Evolutionary conservation across 2,113 vertebrate species (phyloP).

Genomic region (Xenus cinereus): DNA sequence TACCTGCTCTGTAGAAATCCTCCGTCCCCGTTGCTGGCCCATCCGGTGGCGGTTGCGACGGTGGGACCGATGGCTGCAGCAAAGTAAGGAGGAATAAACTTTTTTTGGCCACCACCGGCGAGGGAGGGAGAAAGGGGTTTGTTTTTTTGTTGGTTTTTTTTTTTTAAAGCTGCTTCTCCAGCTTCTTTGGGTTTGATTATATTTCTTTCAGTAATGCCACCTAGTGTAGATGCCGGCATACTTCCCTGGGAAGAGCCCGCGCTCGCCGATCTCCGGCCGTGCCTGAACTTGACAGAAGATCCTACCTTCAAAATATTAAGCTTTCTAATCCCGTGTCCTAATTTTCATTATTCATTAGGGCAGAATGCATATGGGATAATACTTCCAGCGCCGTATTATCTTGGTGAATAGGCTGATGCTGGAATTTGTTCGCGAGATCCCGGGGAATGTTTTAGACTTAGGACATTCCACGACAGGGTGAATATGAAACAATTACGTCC

Average conservation of each 20-base stretch:
- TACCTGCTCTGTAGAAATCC: neutral
- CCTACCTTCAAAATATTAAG: constrained; percentile 41
- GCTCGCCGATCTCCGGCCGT: constrained; percentile 16
- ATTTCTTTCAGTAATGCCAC: constrained; percentile 58
- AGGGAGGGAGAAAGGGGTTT: neutral
- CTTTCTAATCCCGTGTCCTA: constrained; percentile 36
- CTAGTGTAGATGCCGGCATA: constrained; percentile 60
- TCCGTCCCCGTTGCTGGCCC: neutral
- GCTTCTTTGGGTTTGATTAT: neutral
- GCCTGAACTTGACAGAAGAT: constrained; percentile 36
- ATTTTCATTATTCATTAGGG: constrained; percentile 33
- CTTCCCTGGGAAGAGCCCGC: constrained; percentile 14
- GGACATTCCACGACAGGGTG: neutral
- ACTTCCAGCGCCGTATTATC: neutral
- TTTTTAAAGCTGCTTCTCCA: neutral
- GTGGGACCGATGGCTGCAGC: neutral
- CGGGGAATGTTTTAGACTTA: neutral
- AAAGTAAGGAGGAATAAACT: neutral
- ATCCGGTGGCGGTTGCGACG: neutral
- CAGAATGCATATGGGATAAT: neutral
- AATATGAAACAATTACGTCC: neutral
- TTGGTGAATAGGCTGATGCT: neutral
- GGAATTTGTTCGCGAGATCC: constrained; percentile 19
- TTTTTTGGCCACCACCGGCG: neutral
- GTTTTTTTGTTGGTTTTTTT: no score